Percentiles rank a stretch among this genome's conserved stretches.
These are phyloP conservation scores for Elgaria multicarinata DNA, from an alignment of 2,113 vertebrate genomes.

Conservation along the genomic window DNA sequence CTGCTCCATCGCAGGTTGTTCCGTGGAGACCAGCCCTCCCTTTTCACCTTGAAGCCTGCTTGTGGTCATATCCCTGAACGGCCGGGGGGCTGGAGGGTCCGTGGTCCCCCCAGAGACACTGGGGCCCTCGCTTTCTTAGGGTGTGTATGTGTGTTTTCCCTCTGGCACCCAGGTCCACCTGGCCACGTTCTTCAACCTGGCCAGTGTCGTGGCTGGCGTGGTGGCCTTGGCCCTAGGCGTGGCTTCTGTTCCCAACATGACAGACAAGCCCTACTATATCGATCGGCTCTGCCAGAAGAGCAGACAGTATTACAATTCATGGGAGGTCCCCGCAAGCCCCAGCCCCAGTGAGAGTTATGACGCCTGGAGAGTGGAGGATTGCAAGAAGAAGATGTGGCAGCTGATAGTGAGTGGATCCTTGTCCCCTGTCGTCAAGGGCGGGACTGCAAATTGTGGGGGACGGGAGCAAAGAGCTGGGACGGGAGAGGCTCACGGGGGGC, in stretches of 20 bases:
- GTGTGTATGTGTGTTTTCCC: neutral
- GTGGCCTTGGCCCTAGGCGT: neutral
- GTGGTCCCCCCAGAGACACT: too few species aligned
- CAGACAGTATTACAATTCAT: rapidly evolving
- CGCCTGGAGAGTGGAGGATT: rapidly evolving
- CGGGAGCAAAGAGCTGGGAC: too few species aligned
- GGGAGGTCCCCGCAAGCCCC: rapidly evolving
- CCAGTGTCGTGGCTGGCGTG: neutral
- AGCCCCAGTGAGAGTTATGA: rapidly evolving
- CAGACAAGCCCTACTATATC: rapidly evolving
- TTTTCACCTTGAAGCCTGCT: neutral
- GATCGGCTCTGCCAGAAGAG: rapidly evolving
- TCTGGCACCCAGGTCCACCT: neutral
- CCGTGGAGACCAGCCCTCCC: too few species aligned
- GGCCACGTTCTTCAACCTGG: constrained; percentile 12
- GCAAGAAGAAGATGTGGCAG: rapidly evolving
- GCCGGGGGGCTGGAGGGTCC: too few species aligned
- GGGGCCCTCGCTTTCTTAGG: too few species aligned
- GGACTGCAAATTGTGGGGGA: neutral
- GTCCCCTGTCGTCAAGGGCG: rapidly evolving
- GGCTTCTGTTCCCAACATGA: rapidly evolving
- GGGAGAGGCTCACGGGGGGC: too few species aligned
- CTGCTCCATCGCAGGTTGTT: too few species aligned
- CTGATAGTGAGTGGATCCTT: neutral
- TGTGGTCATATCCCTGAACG: too few species aligned